phyloP scores from a whole-genome alignment of 2,888 invertebrate species.

The Napeogenes sylphis region DNA sequence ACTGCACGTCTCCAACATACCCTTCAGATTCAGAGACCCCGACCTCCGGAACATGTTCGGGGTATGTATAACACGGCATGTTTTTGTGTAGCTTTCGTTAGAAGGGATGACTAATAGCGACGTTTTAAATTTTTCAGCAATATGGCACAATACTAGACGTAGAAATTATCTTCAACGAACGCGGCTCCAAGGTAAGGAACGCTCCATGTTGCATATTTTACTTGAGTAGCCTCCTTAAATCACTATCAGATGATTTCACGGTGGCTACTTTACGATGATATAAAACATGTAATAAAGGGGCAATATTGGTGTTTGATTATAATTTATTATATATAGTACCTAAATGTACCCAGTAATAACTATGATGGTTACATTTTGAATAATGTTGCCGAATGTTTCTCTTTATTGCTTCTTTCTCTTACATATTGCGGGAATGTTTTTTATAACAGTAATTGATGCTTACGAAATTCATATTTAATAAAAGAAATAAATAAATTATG shows the following conservation, averaged over 20 bases:
- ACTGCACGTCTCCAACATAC: constrained; percentile 99
- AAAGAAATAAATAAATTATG: not conserved
- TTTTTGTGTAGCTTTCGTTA: constrained; percentile 21
- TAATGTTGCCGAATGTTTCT: constrained; percentile 15
- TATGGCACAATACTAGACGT: constrained; percentile 99
- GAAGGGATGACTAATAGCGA: constrained; percentile 22
- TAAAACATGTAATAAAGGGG: constrained; percentile 29
- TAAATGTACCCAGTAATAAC: too few species aligned
- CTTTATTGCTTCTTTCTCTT: constrained; percentile 37
- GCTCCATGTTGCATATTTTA: constrained; percentile 30
- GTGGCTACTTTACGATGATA: constrained; percentile 39
- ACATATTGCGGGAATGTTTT: constrained; percentile 33
- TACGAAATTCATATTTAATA: too few species aligned
- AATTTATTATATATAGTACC: not conserved
- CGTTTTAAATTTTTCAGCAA: constrained; percentile 86
- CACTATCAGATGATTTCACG: constrained; percentile 50
- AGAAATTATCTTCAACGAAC: constrained; percentile 99
- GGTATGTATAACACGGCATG: constrained; percentile 81
- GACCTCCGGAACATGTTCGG: constrained; percentile 99
- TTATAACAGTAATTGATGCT: constrained; percentile 24
- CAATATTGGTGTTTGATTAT: constrained; percentile 28
- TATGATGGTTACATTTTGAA: constrained; percentile 11
- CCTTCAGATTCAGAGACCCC: constrained; percentile 99
- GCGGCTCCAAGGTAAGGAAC: constrained; percentile 98
- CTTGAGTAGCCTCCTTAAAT: constrained; percentile 62